Base-by-base conservation (phyloP, 2,888 invertebrate species). In the Cryptus viduatorius region DNA sequence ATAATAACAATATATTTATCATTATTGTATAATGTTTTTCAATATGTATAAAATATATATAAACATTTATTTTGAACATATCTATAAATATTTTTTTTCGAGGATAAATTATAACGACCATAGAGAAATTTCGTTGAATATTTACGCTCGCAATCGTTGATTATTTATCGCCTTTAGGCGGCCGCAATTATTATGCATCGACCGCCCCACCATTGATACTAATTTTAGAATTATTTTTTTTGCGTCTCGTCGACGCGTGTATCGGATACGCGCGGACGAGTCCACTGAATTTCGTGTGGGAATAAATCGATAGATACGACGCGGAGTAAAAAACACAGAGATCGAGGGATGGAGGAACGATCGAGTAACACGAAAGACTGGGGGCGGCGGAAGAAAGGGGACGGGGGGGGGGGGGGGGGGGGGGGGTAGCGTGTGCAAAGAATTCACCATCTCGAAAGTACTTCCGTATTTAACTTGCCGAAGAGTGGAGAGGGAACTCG, bases 21-120 rank as follows among this genome's bases (percentile, higher is more conserved):
- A 24, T 24, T 24, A 24, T 24, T 24, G 24, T 24, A 24, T 24
- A 24, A 24, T 24, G 2, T 24, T 24, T 24, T 24, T 2, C 24
- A 24, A 24, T 24, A 24, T 24, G 1, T 24, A 24, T 24, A 24
- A 0, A 24, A 24, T 24, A 2, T 24, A 24, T 24, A 24, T 24
- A 24, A 24, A 24, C 3, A 2, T 24, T 24, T 24, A 79, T 76
- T 72, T 19, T 53, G 29, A 72, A 76, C 0, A 82, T 79, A 69
- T 85, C 79, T 72, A 61, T 67, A 82, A 85, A 72, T 79, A 82
- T 79, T 85, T 79, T 59, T 67, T 61, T 72, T 56, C 59, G n/a
- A 48, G 5, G 2, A 65, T 85, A 72, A 85, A 82, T 76, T 79
- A 82, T 79, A 46, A 65, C 76, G 79, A 76, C 79, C 84, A 65